Evolutionary conservation across 2,888 invertebrate genomes (phyloP).

Genomic region (Ormyrus labotus): DNA sequence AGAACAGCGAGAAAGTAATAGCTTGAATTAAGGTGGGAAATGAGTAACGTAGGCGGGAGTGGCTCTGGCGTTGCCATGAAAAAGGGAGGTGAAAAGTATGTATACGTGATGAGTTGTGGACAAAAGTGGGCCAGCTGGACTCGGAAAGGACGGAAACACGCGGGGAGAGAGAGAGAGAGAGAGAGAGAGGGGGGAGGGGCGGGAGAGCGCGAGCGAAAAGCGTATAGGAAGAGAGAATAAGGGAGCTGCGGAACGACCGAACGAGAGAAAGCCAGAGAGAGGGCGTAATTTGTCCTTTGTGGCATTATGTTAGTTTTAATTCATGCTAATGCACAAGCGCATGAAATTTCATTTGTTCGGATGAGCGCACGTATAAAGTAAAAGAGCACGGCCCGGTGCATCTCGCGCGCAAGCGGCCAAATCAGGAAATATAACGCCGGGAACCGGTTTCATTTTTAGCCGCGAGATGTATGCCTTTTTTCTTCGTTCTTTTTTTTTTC

Average conservation of each 20-base stretch:
- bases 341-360: slow-evolving; percentile 49
- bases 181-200: not conserved
- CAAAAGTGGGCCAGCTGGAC: slow-evolving; percentile 7
- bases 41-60: slow-evolving; percentile 22
- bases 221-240: no score
- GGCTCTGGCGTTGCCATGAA: slow-evolving; percentile 8
- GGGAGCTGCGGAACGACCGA: no score
- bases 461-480: no score
- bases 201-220: no score
- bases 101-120: slow-evolving; percentile 24
- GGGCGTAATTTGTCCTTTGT: slow-evolving; percentile 50
- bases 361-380: slow-evolving; percentile 1
- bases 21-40: slow-evolving; percentile 23
- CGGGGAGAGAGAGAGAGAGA: slow-evolving; percentile 8
- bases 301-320: slow-evolving; percentile 49
- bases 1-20: slow-evolving; percentile 16
- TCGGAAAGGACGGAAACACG: not conserved
- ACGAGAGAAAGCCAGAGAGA: not conserved
- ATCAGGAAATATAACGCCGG: no score
- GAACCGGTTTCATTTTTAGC: no score
- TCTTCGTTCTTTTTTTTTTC: no score
- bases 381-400: no score
- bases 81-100: slow-evolving; percentile 20
- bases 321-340: slow-evolving; percentile 49
- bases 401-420: not conserved